Evolutionary conservation across 1,140 invertebrate genomes (phyloP), one percentile per base, ranked within the genome.

Genomic region (Drosophila burlai): DNA sequence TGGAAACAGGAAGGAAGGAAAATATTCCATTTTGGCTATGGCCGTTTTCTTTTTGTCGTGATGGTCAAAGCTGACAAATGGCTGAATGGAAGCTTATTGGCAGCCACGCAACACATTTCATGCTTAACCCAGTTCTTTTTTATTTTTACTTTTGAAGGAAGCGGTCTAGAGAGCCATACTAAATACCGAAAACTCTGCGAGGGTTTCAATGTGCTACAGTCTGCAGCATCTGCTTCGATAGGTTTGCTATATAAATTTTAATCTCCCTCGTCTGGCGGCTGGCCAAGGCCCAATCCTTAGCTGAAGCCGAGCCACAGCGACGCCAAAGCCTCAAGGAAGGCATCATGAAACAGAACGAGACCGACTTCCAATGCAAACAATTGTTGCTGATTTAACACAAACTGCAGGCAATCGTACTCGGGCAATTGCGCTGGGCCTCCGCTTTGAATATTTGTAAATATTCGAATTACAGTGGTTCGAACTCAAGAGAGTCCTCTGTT

Each of bases 361-460:
- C 75, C 76, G 21, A 55, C 49, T 75, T 66, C 38, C 61, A 66
- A 76, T 45, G 72, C 69, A 81, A 79, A 87, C 83, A 85, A 85
- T 86, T 86, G 83, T 86, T 86, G 80, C 83, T 86, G 83, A 86
- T 80, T 86, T 83, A 87, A 86, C 83, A 87, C 66, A 87, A 86
- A 86, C 81, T 83, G 75, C 83, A 85, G 83, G 62, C 83, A 85
- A 85, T 85, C 80, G 79, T 49, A 54, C 40, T 67, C 21, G 71
- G 58, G 49, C 43, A 62, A 69, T 67, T 69, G 63, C 50, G 46
- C 36, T 42, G 36, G 42, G 47, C 26, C 60, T 58, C 55, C 55
- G 55, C 46, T 58, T 76, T 77, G 75, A 58, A 76, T 77, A 77
- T 77, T 76, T 77, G 73, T 77, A 73, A 76, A 77, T 77, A 75